These are phyloP conservation scores for Chrysopilus asiliformis DNA, from an alignment of 2,888 invertebrate genomes.

Conservation along the genomic window DNA sequence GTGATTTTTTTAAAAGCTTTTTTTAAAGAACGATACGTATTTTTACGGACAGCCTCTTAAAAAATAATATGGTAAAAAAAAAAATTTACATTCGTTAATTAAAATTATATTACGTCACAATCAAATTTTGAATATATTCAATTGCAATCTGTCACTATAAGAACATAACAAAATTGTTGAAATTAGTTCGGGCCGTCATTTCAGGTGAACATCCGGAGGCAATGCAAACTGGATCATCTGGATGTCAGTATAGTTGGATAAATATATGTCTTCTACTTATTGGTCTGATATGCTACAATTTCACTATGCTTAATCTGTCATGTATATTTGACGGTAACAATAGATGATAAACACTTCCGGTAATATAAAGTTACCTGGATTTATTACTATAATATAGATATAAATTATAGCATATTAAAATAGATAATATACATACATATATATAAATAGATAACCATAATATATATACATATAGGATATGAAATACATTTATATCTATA, in stretches of 20 bases:
- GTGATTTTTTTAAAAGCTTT: too few relatives aligned
- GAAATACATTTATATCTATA: too few relatives aligned
- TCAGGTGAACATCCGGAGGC: conserved; percentile 39
- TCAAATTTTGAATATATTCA: neutral
- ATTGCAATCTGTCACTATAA: neutral
- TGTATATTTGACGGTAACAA: neutral
- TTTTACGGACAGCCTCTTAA: neutral
- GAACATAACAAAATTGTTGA: conserved; percentile 30
- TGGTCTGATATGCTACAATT: conserved; percentile 26
- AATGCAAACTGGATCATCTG: conserved; percentile 37
- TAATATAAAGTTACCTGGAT: too few relatives aligned
- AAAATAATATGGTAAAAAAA: neutral
- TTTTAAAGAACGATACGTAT: too few relatives aligned
- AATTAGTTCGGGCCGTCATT: conserved; percentile 38
- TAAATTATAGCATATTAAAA: too few relatives aligned
- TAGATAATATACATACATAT: too few relatives aligned
- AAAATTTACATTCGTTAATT: neutral
- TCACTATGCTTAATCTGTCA: neutral
- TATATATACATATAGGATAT: too few relatives aligned
- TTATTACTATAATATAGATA: too few relatives aligned
- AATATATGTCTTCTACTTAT: conserved; percentile 28
- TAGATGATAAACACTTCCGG: conserved; percentile 7
- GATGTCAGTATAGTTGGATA: conserved; percentile 34
- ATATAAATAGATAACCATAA: too few relatives aligned
- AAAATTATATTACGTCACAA: too few relatives aligned